These are phyloP conservation scores for Sisor rabdophorus DNA, from an alignment of 2,113 vertebrate genomes.

Conservation along the genomic window DNA sequence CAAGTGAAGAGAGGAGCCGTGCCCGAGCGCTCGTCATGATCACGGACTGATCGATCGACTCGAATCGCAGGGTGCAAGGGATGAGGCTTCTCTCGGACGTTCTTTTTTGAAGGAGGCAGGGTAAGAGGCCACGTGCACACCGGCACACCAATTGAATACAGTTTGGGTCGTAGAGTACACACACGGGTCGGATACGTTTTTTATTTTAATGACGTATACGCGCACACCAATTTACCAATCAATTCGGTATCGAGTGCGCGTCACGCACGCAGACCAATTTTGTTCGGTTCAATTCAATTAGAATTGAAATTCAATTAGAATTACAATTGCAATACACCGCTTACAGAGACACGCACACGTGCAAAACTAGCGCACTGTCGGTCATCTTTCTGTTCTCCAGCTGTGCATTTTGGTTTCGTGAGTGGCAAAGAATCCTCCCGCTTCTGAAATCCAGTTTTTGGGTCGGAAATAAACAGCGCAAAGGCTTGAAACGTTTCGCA, in stretches of 20 bases:
- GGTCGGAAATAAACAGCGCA: neutral
- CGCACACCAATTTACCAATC: neutral
- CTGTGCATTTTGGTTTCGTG: neutral
- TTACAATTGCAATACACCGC: too few species aligned
- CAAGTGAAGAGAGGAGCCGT: conserved; percentile 44
- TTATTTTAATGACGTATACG: neutral
- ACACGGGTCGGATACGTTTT: neutral
- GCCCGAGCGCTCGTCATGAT: conserved; percentile 13
- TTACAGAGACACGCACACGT: neutral
- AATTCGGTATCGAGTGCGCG: too few species aligned
- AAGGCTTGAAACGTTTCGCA: conserved; percentile 20
- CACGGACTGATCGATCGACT: conserved; percentile 35
- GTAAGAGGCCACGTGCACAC: conserved; percentile 53
- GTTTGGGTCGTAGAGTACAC: neutral
- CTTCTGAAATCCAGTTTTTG: neutral
- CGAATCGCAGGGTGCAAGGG: conserved; percentile 19
- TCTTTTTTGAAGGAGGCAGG: conserved; percentile 66
- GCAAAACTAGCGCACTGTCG: neutral
- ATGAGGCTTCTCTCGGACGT: conserved; percentile 53
- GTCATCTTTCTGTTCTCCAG: neutral
- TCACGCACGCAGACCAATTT: too few species aligned
- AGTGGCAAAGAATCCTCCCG: neutral
- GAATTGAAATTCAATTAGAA: too few species aligned
- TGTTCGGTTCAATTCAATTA: too few species aligned
- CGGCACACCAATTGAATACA: neutral